Base-by-base conservation (phyloP, 2,888 invertebrate genomes). In the Cynaeus angustus region DNA sequence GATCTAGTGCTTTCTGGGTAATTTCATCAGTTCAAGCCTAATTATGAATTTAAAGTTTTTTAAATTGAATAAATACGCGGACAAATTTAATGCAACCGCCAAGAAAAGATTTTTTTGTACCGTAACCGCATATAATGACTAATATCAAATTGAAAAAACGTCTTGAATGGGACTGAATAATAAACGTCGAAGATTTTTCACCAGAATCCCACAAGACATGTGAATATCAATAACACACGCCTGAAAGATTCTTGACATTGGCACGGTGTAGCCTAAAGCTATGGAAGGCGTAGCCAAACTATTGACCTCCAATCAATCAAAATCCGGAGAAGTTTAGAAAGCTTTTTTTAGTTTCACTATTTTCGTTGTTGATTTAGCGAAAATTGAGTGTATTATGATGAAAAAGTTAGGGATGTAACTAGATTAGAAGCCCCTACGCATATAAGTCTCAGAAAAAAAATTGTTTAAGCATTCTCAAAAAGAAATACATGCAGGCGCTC, bases 231-330 rank as follows among this genome's bases (percentile, higher is more conserved):
- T 62, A 62, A 62, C 62, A 55, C 45, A 55, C 65, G 55, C 55
- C 52, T 55, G 65, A 65, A 65, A 65, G 55, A 65, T 55, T 55
- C 64, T 52, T 38, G 52, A 64, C 64, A 64, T 64, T 52, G 64
- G 21, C 52, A 46, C 62, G 50, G 50, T 14, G 52, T 52, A 52
- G 50, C 64, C 52, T 9, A n/a, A 38, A 61, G 61, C 61, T 38
- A 33, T 61, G 10, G 4, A 26, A 52, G 41, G 52, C 65, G 55
- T 45, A 53, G 55, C 65, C 53, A 65, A 65, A 65, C 65, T 53
- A 53, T 65, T 65, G 65, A 65, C 65, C 65, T 55, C 65, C 43
- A 4, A 65, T 65, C 65, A 65, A 65, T 65, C 65, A 65, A 55
- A 65, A 64, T 38, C 33, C 48, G 45, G 26, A n/a, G n/a, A n/a